A percentile compares a stretch with the other conserved stretches of the same genome.
Conservation (phyloP, 2,888 invertebrate genomes). For the Drosophila cognata region DNA sequence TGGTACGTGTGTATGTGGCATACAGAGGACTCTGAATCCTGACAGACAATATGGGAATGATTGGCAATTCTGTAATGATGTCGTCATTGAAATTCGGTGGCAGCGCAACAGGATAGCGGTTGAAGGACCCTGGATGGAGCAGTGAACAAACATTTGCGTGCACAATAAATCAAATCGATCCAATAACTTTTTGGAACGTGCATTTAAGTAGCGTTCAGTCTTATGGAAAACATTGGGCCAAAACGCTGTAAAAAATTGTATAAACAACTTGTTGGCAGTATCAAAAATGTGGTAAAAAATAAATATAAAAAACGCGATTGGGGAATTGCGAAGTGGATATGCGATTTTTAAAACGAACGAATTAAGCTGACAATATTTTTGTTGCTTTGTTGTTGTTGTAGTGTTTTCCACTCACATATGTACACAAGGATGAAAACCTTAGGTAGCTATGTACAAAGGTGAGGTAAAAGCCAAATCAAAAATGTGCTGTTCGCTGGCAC, state of each 20-base stretch:
- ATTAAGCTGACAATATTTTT: constrained; percentile 42
- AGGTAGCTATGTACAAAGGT: neutral
- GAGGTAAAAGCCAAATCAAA: constrained; percentile 25
- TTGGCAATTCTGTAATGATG: constrained; percentile 56
- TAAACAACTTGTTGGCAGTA: constrained; percentile 56
- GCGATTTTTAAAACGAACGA: constrained; percentile 22
- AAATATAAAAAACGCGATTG: neutral
- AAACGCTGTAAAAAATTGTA: constrained; percentile 47
- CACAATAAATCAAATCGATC: constrained; percentile 59
- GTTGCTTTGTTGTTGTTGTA: constrained; percentile 2
- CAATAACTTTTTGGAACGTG: constrained; percentile 51
- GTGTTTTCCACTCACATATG: constrained; percentile 10
- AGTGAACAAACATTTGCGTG: constrained; percentile 58
- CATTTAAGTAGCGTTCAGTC: constrained; percentile 45
- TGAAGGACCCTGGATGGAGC: constrained; percentile 6
- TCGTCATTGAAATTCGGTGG: constrained; percentile 47
- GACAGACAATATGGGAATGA: constrained; percentile 36
- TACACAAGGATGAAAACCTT: constrained; percentile 37
- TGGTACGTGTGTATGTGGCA: neutral
- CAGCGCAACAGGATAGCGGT: constrained; percentile 43
- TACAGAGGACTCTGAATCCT: constrained; percentile 9
- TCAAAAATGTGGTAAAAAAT: constrained; percentile 18
- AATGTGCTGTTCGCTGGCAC: constrained; percentile 30
- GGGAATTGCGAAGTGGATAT: constrained; percentile 1
- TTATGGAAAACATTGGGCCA: constrained; percentile 50